A percentile compares a stretch with the other conserved stretches of the same genome.
Conservation (phyloP, 2,113 vertebrate genomes). For the Clarias gariepinus region DNA sequence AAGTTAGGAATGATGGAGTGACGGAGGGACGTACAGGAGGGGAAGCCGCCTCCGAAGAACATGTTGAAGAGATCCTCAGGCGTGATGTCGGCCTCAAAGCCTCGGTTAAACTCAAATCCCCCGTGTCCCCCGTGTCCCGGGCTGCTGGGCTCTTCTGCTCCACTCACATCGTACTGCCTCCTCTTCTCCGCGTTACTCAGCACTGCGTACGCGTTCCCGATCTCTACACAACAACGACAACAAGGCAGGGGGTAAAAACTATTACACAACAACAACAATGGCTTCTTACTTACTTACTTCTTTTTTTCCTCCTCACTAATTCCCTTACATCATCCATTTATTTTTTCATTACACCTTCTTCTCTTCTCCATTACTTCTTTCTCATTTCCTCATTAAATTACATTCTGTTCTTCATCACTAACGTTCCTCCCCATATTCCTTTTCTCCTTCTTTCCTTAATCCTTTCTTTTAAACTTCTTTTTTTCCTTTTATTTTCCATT, state of each 20-base stretch:
- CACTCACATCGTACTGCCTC: constrained; percentile 91
- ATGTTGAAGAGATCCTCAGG: constrained; percentile 98
- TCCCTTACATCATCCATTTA: too few relatives aligned
- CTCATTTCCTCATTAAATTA: too few relatives aligned
- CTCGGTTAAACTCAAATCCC: constrained; percentile 91
- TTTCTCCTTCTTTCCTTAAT: too few relatives aligned
- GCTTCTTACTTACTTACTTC: too few relatives aligned
- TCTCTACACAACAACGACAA: constrained; percentile 76
- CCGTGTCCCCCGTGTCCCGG: constrained; percentile 78
- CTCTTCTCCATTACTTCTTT: too few relatives aligned
- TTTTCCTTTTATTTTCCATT: too few relatives aligned
- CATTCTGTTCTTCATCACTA: too few relatives aligned
- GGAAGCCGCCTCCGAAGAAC: constrained; percentile 95
- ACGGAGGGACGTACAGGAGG: constrained; percentile 79
- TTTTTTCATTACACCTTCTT: too few relatives aligned
- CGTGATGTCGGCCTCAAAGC: constrained; percentile 94
- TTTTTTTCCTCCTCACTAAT: too few relatives aligned
- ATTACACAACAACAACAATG: neutral
- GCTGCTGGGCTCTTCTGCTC: constrained; percentile 84
- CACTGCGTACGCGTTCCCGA: constrained; percentile 93
- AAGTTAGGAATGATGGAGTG: too few relatives aligned
- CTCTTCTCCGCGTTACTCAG: constrained; percentile 93
- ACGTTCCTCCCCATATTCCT: too few relatives aligned
- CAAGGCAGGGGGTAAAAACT: neutral
- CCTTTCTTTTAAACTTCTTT: too few relatives aligned